Evolutionary conservation across 92 coral and sea anemone species (phyloP).

Genomic region (Meandrina meandrites): DNA sequence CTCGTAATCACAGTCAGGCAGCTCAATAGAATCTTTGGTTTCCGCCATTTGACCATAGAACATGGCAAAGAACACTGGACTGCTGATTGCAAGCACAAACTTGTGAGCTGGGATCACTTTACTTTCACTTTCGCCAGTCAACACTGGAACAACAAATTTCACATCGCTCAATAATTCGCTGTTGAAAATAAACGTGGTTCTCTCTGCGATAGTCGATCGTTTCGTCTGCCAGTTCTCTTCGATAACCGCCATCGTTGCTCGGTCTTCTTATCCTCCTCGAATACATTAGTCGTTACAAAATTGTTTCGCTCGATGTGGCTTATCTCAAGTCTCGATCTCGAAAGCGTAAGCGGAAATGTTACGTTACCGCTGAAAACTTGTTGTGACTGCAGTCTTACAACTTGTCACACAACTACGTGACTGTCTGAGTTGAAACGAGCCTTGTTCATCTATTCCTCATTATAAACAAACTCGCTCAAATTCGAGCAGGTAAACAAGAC

Average conservation of each 20-base stretch:
- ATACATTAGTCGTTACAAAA: no score
- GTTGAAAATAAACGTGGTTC: background rate
- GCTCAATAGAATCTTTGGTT: constrained; percentile 50
- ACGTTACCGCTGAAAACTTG: no score
- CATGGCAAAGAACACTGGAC: constrained; percentile 84
- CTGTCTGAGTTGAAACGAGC: no score
- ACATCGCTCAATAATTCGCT: background rate
- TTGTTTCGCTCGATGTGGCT: no score
- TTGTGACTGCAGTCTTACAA: no score
- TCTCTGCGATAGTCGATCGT: background rate
- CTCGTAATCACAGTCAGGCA: constrained; percentile 75
- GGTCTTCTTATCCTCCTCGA: background rate
- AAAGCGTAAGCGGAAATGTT: no score
- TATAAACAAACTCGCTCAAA: no score
- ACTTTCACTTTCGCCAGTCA: background rate
- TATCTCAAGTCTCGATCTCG: no score
- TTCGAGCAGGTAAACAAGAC: no score
- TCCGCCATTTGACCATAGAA: constrained; percentile 79
- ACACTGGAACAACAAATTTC: constrained; percentile 31
- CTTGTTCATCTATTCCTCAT: no score
- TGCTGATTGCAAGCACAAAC: constrained; percentile 57
- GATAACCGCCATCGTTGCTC: background rate
- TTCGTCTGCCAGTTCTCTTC: background rate
- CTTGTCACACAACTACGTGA: no score
- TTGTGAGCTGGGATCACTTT: constrained; percentile 66